Conservation (phyloP, 2,113 vertebrate species). For the Peromyscus californicus region DNA sequence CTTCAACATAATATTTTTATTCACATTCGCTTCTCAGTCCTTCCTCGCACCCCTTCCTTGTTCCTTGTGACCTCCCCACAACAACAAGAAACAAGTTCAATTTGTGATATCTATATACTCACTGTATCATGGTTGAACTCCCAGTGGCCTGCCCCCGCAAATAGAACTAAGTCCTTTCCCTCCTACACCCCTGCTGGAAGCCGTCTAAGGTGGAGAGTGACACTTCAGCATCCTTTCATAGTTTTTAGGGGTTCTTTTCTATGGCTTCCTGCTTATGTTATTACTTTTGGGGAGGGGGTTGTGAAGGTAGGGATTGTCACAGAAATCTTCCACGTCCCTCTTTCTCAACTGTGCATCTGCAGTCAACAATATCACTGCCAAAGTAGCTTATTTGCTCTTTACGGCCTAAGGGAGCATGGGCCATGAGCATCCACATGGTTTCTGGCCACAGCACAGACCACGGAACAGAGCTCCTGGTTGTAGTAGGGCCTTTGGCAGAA, state of each 20-base stretch:
- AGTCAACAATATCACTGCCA: background rate
- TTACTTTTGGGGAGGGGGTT: background rate
- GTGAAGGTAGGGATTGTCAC: background rate
- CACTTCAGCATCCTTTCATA: background rate
- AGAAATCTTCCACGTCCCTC: background rate
- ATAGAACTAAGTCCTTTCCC: background rate
- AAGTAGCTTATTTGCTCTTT: background rate
- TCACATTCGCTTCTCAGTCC: background rate
- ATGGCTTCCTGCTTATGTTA: background rate
- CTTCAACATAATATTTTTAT: background rate
- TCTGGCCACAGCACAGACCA: background rate
- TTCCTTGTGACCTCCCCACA: background rate
- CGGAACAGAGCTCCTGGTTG: background rate
- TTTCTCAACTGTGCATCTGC: background rate
- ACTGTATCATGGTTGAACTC: background rate
- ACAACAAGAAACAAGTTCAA: background rate
- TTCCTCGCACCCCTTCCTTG: background rate
- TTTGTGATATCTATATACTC: background rate
- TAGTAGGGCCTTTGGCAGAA: background rate
- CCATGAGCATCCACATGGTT: background rate
- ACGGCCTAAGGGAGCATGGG: background rate
- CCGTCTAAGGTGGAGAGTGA: background rate
- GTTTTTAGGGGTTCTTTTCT: background rate
- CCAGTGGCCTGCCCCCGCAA: background rate
- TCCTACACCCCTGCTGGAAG: background rate